Conservation (phyloP, 2,888 invertebrate species). For the Cephus sareptanus region DNA sequence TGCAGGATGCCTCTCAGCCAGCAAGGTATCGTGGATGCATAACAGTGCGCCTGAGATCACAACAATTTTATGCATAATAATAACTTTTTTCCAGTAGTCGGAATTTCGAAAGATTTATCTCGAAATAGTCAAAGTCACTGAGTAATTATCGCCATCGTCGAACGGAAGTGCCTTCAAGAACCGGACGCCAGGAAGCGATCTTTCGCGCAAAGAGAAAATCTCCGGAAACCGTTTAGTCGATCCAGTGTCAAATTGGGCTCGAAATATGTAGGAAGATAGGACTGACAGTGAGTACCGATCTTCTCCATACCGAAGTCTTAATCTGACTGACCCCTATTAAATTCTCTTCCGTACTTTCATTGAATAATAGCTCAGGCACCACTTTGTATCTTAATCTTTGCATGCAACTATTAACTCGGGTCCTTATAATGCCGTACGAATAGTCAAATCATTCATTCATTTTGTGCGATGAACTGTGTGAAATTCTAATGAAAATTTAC, state of each 20-base stretch:
- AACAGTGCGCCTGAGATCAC: constrained; percentile 46
- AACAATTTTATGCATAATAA: background rate
- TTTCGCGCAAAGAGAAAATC: constrained; percentile 41
- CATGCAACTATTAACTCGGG: background rate
- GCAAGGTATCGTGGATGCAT: constrained; percentile 50
- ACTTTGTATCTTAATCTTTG: constrained; percentile 4
- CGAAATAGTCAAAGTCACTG: background rate
- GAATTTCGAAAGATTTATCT: background rate
- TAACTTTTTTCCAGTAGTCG: background rate
- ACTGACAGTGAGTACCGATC: background rate
- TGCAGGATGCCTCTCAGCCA: constrained; percentile 27
- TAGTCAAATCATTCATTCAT: background rate
- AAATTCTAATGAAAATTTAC: background rate
- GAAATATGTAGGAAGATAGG: background rate
- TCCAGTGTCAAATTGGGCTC: constrained; percentile 18
- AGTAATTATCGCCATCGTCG: background rate
- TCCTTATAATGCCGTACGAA: background rate
- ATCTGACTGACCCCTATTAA: background rate
- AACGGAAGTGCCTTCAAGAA: background rate
- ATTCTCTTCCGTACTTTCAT: background rate
- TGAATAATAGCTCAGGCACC: background rate
- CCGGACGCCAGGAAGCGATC: background rate
- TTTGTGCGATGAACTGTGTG: background rate
- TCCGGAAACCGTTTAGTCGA: constrained; percentile 56
- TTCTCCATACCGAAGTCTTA: background rate